Evolutionary conservation across 1,140 invertebrate species (phyloP), one percentile per base, ranked within the genome.

Genomic region (Fopius arisanus): DNA sequence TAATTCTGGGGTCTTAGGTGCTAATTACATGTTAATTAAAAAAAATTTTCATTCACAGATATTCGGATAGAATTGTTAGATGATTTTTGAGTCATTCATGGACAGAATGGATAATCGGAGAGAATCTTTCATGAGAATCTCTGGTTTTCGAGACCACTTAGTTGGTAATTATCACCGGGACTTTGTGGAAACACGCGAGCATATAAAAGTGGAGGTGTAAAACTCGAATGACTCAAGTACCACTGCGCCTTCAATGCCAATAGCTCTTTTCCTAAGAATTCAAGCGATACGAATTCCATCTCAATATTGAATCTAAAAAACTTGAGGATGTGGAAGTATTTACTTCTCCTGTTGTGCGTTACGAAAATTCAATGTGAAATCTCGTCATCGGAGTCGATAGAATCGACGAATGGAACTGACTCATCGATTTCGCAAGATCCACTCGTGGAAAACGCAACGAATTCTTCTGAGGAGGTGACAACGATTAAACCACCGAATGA

Each of bases 291-390:
- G 10, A 26, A 10, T 28, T 59, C 10, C 4, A 48, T 59, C 54
- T n/a, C n/a, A 59, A 59, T 59, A 28, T 48, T 16, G 0, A 48
- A n/a, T 12, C 2, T 48, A 48, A 59, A 26, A 3, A 26, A 59
- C 23, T 59, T 59, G n/a, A n/a, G n/a, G n/a, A 59, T 59, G 54
- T 59, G 54, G 54, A 59, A 59, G 54, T 59, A 59, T 26, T 28
- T 26, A 10, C 26, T 59, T 1, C 19, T 59, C 6, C 2, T 59
- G 7, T 14, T 59, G 54, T 59, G 54, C 19, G 12, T 59, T 21
- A 4, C 43, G 1, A 23, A 28, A 26, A 7, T 59, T 21, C 23
- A 4, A 59, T 59, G 16, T 14, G 54, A 23, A 59, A 14, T 28
- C 9, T 26, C 14, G 33, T 62, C 16, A 0, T 21, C 43, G 5